Evolutionary conservation across 2,113 vertebrate genomes (phyloP).

Genomic region (Dicerorhinus sumatrensis): DNA sequence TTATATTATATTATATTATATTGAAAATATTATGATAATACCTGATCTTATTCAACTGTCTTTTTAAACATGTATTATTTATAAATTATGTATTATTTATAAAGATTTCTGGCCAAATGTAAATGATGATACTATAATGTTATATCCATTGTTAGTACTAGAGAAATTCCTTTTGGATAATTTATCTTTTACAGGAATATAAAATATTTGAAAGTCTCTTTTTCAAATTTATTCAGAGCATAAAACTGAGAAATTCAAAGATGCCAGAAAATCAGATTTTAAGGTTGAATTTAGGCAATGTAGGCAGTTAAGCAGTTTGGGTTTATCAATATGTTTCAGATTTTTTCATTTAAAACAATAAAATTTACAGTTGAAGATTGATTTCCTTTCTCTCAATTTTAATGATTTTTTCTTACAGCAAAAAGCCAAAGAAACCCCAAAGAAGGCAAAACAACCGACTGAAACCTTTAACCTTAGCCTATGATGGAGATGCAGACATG

Average conservation of each 20-base stretch:
- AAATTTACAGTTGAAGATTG: neutral
- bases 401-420: constrained; percentile 88
- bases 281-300: neutral
- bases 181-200: constrained; percentile 20
- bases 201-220: constrained; percentile 25
- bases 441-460: constrained; percentile 98
- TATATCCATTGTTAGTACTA: neutral
- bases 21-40: neutral
- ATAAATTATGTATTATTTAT: constrained; percentile 37
- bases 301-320: neutral
- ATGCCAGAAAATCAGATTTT: neutral
- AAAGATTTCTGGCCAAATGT: constrained; percentile 34
- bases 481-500: constrained; percentile 99
- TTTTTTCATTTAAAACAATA: constrained; percentile 4
- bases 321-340: neutral
- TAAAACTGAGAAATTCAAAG: constrained; percentile 27
- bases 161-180: constrained; percentile 3
- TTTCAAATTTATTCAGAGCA: constrained; percentile 1
- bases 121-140: neutral
- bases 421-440: constrained; percentile 99
- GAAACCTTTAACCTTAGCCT: constrained; percentile 98
- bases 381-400: constrained; percentile 64
- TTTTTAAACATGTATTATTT: constrained; percentile 47
- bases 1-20: neutral
- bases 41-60: constrained; percentile 17